phyloP scores from a whole-genome alignment of 2,113 vertebrate species.

The Forbesichthys agassizii region DNA sequence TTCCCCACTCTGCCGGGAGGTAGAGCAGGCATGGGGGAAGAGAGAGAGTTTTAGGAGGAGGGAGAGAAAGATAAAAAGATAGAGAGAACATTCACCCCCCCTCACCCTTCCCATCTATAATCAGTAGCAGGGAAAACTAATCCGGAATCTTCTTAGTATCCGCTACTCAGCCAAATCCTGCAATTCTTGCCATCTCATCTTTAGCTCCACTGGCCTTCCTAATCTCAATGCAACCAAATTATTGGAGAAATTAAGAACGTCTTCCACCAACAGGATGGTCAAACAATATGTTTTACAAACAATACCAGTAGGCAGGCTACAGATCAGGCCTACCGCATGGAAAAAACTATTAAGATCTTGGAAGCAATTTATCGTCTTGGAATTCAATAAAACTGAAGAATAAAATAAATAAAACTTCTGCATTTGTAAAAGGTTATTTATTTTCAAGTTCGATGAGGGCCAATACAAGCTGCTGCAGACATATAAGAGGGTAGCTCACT shows the following conservation, averaged over 20 bases:
- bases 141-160: slow-evolving; percentile 76
- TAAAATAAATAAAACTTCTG: no score
- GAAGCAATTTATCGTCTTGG: no score
- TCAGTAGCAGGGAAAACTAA: slow-evolving; percentile 73
- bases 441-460: slow-evolving; percentile 4
- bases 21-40: neutral
- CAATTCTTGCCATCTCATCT: slow-evolving; percentile 80
- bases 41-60: slow-evolving; percentile 23
- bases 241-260: slow-evolving; percentile 59
- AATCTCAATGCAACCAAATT: slow-evolving; percentile 77
- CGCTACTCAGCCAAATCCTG: slow-evolving; percentile 72
- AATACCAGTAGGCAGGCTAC: neutral
- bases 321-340: neutral
- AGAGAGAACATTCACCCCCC: neutral
- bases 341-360: no score
- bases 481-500: slow-evolving; percentile 37
- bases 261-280: slow-evolving; percentile 20
- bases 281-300: no score
- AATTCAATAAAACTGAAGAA: no score
- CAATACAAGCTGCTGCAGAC: slow-evolving; percentile 25
- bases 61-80: slow-evolving; percentile 34
- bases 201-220: slow-evolving; percentile 70
- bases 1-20: no score
- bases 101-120: slow-evolving; percentile 57
- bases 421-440: neutral